Percentiles rank a stretch among this genome's conserved stretches.
Conservation (phyloP, 2,113 vertebrate genomes). For the Strix uralensis region DNA sequence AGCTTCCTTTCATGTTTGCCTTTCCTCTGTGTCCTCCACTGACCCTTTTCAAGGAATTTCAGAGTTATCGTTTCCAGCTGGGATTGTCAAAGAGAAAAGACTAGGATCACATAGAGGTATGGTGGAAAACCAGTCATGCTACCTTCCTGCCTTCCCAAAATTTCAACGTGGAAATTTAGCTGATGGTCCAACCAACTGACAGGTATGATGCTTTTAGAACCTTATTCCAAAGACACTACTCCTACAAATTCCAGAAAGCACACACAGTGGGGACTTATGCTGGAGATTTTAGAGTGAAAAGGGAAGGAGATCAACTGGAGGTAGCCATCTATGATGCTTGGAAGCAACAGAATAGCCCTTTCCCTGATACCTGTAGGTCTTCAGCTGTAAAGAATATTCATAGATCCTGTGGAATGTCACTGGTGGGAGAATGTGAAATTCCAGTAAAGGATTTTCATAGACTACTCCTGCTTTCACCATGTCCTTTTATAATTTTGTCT, state of each 20-base stretch:
- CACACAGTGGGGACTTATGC: fast-evolving
- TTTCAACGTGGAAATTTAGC: background rate
- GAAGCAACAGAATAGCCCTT: background rate
- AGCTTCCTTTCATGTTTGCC: background rate
- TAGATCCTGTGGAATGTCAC: background rate
- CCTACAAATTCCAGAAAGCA: background rate
- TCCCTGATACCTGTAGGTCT: background rate
- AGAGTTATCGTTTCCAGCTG: background rate
- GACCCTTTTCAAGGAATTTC: background rate
- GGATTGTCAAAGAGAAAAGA: background rate
- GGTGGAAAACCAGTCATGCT: background rate
- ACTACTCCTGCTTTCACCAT: background rate
- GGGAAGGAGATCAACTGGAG: background rate
- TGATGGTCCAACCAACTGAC: background rate
- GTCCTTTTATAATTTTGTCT: background rate
- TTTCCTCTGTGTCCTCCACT: background rate
- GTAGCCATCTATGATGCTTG: background rate
- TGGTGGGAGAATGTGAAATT: background rate
- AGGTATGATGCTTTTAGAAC: background rate
- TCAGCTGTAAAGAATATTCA: background rate
- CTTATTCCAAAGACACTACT: background rate
- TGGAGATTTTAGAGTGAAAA: background rate
- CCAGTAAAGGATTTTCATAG: background rate
- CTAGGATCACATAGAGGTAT: background rate
- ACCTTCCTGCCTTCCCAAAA: background rate